Percentiles rank a stretch among this genome's conserved stretches.
Evolutionary conservation across 2,113 vertebrate genomes (phyloP).

Genomic region (Maccullochella peelii): DNA sequence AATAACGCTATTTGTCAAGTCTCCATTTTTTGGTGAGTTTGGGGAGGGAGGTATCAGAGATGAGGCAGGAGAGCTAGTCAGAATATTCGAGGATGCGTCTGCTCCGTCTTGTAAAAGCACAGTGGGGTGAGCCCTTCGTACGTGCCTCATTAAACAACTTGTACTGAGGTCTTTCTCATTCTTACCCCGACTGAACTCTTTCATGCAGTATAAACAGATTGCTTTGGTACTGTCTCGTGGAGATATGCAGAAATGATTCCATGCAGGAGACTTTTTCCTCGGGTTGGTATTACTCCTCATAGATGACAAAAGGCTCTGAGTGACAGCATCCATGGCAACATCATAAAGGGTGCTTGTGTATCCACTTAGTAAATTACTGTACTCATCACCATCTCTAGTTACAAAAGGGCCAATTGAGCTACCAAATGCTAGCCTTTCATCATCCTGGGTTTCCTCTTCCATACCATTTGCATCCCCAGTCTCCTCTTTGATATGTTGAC

Average conservation of each 20-base stretch:
- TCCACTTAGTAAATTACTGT: constrained; percentile 90
- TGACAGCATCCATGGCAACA: constrained; percentile 97
- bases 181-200: constrained; percentile 97
- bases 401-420: constrained; percentile 84
- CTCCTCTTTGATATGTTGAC: constrained; percentile 84
- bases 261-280: constrained; percentile 97
- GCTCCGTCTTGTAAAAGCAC: constrained; percentile 88
- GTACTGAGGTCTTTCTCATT: constrained; percentile 98
- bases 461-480: constrained; percentile 76
- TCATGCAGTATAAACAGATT: constrained; percentile 99
- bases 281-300: constrained; percentile 89
- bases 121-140: constrained; percentile 94
- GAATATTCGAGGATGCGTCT: constrained; percentile 78
- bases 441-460: constrained; percentile 86
- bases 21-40: constrained; percentile 86
- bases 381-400: constrained; percentile 89
- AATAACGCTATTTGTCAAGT: constrained; percentile 74
- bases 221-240: constrained; percentile 97
- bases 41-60: constrained; percentile 85
- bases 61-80: constrained; percentile 80
- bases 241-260: constrained; percentile 99
- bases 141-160: constrained; percentile 97
- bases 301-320: constrained; percentile 94
- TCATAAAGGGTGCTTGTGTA: constrained; percentile 95
- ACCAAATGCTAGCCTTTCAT: constrained; percentile 84